Evolutionary conservation across 2,888 invertebrate genomes (phyloP), one percentile per base, ranked within the genome.

Genomic region (Muschampia plurimacula): DNA sequence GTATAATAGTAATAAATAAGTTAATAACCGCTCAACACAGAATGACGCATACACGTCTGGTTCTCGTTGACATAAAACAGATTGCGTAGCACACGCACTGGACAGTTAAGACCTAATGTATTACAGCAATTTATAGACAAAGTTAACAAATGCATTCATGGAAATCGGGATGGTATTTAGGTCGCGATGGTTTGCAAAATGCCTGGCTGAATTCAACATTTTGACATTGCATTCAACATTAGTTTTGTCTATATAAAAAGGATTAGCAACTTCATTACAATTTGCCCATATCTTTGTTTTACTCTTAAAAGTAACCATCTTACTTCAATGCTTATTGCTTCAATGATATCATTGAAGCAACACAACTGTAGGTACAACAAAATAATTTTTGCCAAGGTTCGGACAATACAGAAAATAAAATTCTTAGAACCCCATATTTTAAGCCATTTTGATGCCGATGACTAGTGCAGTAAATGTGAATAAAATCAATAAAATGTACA

Each of bases 111-210:
- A 67, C 22, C 36, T 28, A 41, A 41, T 60, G n/a, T 55, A 62
- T 62, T 52, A 72, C 66, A 67, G 71, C 46, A 66, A 67, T 67
- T 46, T 67, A 67, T 52, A 64, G 69, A 46, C 67, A 67, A 74
- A 59, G 69, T 67, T 70, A 70, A 55, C 72, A 67, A 67, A 64
- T 66, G 69, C 49, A 65, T 57, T 69, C 62, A 52, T 70, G 49
- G 57, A 63, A 70, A 22, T 57, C 44, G n/a, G 49, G 76, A 67
- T 77, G 85, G 86, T 88, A 91, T 91, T 87, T 86, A 81, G 90
- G 89, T 83, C 90, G 84, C 83, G 78, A 81, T 87, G 89, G 90
- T 90, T 90, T 86, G 86, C 85, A 81, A 83, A 82, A 81, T 82
- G 84, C 85, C 86, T 86, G 83, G 84, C 84, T 87, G 84, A 63